phyloP scores from a whole-genome alignment of 2,888 invertebrate species.

The Caenorhabditis sp. region DNA sequence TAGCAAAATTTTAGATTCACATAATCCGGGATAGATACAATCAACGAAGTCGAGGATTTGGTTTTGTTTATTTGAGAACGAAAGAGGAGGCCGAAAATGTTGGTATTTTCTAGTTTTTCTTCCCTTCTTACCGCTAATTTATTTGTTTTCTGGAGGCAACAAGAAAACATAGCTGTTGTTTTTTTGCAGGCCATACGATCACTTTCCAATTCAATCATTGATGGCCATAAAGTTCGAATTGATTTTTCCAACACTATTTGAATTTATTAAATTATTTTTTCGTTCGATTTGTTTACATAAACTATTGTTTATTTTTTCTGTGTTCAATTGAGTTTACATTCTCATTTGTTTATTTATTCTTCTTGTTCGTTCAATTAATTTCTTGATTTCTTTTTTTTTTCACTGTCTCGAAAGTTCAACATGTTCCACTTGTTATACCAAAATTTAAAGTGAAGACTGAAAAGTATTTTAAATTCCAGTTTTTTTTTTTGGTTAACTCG shows the following conservation, averaged over 20 bases:
- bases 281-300: not conserved
- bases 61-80: conserved; percentile 11
- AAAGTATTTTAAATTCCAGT: no score
- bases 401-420: no score
- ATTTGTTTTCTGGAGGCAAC: not conserved
- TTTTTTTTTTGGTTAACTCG: no score
- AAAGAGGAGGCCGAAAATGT: conserved; percentile 9
- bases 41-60: conserved; percentile 13
- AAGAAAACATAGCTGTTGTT: not conserved
- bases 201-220: conserved; percentile 8
- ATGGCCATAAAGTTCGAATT: conserved; percentile 9
- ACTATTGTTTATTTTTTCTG: not conserved
- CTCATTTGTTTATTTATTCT: no score
- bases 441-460: no score
- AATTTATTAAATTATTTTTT: not conserved
- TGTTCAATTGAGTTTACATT: no score
- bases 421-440: no score
- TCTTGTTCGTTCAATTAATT: no score
- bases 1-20: no score
- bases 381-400: no score
- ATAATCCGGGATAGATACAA: conserved; percentile 12
- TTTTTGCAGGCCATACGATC: conserved; percentile 6
- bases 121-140: not conserved
- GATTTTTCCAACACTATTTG: conserved; percentile 5
- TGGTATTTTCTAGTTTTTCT: not conserved